Evolutionary conservation across 2,888 invertebrate species (phyloP).

Genomic region (Toxonevra muliebris): DNA sequence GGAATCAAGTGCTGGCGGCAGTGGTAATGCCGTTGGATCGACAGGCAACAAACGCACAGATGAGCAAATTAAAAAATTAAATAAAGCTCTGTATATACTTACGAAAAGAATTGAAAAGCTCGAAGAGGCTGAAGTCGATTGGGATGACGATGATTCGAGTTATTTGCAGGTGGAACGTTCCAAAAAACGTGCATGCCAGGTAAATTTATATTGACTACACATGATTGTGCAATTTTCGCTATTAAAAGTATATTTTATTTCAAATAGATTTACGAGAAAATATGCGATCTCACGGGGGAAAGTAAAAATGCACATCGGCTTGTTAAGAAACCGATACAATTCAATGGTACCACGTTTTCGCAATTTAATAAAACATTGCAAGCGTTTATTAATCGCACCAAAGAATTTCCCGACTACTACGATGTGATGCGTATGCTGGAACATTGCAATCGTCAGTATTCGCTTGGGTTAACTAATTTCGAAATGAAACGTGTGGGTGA

Average conservation of each 20-base stretch:
- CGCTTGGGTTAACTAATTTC: slow-evolving; percentile 54
- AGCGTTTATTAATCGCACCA: slow-evolving; percentile 62
- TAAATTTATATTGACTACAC: slow-evolving; percentile 38
- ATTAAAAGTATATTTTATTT: background rate
- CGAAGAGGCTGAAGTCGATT: slow-evolving; percentile 78
- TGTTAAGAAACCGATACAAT: slow-evolving; percentile 62
- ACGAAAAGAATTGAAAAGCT: slow-evolving; percentile 74
- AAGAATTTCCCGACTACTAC: slow-evolving; percentile 68
- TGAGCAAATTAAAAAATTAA: slow-evolving; percentile 68
- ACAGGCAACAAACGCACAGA: slow-evolving; percentile 66
- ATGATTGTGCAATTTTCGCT: background rate
- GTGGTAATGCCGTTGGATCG: slow-evolving; percentile 38
- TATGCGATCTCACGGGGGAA: slow-evolving; percentile 72
- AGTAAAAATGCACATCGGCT: slow-evolving; percentile 61
- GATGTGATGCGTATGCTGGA: slow-evolving; percentile 65
- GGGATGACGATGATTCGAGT: slow-evolving; percentile 77
- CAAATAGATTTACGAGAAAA: slow-evolving; percentile 67
- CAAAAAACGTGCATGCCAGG: slow-evolving; percentile 63
- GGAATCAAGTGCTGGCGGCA: slow-evolving; percentile 41
- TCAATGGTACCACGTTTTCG: slow-evolving; percentile 59
- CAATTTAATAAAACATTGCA: slow-evolving; percentile 62
- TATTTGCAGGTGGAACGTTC: slow-evolving; percentile 74
- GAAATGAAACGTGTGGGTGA: slow-evolving; percentile 63
- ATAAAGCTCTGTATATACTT: slow-evolving; percentile 71
- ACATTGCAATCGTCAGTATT: slow-evolving; percentile 60